Evolutionary conservation across 2,888 invertebrate genomes (phyloP), one percentile per base, ranked within the genome.

Genomic region (Chydorus sphaericus): DNA sequence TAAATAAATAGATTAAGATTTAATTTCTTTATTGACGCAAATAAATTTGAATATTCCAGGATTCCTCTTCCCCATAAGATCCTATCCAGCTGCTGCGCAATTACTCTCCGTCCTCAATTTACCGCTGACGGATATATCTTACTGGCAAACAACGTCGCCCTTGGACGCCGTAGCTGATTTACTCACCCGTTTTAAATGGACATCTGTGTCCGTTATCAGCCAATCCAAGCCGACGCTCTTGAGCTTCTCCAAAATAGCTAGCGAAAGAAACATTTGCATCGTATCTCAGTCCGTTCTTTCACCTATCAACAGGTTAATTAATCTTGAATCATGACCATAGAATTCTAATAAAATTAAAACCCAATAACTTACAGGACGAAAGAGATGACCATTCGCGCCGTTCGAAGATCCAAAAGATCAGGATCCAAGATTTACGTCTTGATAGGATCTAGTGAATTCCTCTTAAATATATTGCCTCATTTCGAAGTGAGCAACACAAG

Each of bases 101-200:
- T 28, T 44, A 4, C 26, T 44, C 14, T 18, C 23, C 28, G 44
- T 44, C 26, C 44, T 44, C 11, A 44, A 44, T 23, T n/a, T 44
- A 7, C 44, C 44, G 23, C 26, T 28, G 11, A 44, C 44, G 14
- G 44, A 44, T 26, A 44, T 44, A 2, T 44, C 44, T 14, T 44
- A 23, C 18, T 44, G 44, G 44, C 44, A 44, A 44, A 44, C 44
- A 44, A 44, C 44, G 14, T 44, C 44, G 14, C 44, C 44, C 14
- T 28, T 44, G 10, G 44, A 44, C 26, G 44, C 44, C 18, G 23
- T 44, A 14, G 23, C 44, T 14, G 44, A 44, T 44, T 28, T 44
- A 11, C 44, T 44, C 26, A n/a, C 28, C 28, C 44, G 44, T 14
- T 28, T 44, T 14, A 8, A 28, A n/a, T 44, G 44, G 44, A 26